These are phyloP conservation scores for Pardalotus punctatus DNA, from an alignment of 2,113 vertebrate genomes.

Conservation along the genomic window DNA sequence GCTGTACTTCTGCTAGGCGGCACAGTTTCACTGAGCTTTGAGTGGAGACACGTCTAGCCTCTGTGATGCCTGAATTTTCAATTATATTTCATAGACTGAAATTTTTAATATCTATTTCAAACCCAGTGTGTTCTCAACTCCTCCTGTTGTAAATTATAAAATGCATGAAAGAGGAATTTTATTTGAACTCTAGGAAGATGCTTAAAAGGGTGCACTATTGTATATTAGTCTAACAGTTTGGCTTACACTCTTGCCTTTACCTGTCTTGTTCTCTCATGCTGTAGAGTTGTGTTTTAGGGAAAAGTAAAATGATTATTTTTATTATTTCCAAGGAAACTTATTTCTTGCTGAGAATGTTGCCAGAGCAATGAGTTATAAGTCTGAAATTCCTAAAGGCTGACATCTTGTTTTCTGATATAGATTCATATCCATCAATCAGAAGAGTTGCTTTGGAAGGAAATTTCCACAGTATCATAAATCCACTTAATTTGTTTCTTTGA, in stretches of 20 bases:
- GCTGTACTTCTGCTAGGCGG: neutral
- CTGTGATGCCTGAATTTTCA: neutral
- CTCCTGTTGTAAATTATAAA: neutral
- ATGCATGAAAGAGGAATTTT: neutral
- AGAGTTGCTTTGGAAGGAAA: conserved; percentile 38
- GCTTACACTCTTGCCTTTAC: neutral
- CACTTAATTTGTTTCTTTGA: conserved; percentile 40
- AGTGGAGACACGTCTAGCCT: rapidly evolving
- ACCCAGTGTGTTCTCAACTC: neutral
- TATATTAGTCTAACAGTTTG: neutral
- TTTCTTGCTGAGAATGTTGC: conserved; percentile 60
- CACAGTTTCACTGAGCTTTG: neutral
- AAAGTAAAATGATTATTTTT: conserved; percentile 21
- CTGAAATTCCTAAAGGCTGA: conserved; percentile 64
- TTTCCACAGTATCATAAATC: conserved; percentile 26
- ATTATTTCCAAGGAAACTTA: neutral
- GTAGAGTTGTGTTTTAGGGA: conserved; percentile 38
- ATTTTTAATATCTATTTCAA: neutral
- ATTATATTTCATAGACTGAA: neutral
- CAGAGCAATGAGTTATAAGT: conserved; percentile 61
- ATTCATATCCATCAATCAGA: conserved; percentile 58
- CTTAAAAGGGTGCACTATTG: neutral
- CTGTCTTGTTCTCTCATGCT: neutral
- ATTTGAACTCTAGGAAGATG: neutral
- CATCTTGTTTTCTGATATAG: conserved; percentile 56